Evolutionary conservation across 2,888 invertebrate genomes (phyloP).

Genomic region (Saturnia japonica): DNA sequence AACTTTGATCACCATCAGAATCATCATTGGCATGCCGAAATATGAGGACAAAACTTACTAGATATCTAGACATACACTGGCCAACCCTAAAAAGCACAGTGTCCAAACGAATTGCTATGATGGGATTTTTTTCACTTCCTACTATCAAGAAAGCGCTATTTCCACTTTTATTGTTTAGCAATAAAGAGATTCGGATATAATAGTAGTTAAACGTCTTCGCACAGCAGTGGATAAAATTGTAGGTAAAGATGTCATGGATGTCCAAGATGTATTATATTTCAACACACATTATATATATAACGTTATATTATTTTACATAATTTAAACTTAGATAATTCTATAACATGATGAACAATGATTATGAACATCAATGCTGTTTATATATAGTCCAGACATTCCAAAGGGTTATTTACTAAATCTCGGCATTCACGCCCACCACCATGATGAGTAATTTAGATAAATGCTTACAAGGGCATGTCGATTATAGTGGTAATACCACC

Average conservation of each 20-base stretch:
- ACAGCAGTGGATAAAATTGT: neutral
- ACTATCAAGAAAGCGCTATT: neutral
- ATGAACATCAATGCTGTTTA: too few relatives aligned
- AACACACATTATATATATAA: neutral
- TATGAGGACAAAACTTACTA: too few relatives aligned
- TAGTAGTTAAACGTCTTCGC: neutral
- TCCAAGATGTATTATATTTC: neutral
- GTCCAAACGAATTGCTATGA: neutral
- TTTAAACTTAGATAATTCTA: neutral
- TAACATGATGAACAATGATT: too few relatives aligned
- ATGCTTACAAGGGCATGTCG: slow-evolving; percentile 86
- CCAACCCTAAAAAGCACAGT: too few relatives aligned
- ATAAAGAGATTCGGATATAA: neutral
- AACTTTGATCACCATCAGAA: too few relatives aligned
- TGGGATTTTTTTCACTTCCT: neutral
- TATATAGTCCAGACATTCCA: neutral
- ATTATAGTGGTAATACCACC: slow-evolving; percentile 88
- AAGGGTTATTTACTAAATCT: neutral
- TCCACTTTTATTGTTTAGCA: neutral
- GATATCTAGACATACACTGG: too few relatives aligned
- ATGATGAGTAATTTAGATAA: neutral
- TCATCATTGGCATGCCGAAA: too few relatives aligned
- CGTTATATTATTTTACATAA: neutral
- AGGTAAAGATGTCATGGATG: neutral
- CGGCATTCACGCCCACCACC: neutral